phyloP scores from a whole-genome alignment of 2,797 vertebrate genomes.

The Eutrigla gurnardus region DNA sequence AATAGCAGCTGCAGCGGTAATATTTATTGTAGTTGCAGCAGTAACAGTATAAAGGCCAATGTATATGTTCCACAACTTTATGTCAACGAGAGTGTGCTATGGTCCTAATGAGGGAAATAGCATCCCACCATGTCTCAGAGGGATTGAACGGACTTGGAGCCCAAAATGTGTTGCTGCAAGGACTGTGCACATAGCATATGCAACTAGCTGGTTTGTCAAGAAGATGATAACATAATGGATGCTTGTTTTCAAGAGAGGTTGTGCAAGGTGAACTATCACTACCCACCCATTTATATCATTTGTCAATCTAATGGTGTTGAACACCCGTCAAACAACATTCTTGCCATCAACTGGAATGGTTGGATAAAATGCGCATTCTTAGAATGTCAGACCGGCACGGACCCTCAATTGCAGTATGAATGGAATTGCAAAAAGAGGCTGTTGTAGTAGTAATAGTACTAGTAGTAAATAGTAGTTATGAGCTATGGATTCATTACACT shows the following conservation, averaged over 20 bases:
- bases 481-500: too few species aligned
- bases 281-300: background rate
- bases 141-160: background rate
- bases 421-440: background rate
- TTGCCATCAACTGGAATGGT: background rate
- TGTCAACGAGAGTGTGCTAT: background rate
- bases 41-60: background rate
- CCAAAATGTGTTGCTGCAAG: background rate
- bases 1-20: background rate
- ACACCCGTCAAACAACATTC: too few species aligned
- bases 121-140: background rate
- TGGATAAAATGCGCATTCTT: background rate
- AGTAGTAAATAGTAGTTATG: background rate
- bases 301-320: background rate
- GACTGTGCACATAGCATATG: background rate
- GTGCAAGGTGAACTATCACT: background rate
- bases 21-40: background rate
- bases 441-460: background rate
- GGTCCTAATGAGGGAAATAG: background rate
- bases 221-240: background rate
- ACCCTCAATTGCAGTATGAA: background rate
- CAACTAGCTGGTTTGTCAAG: background rate
- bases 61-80: background rate
- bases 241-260: background rate
- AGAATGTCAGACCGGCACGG: background rate